phyloP scores from a whole-genome alignment of 2,797 vertebrate species.

The Urophycis tenuis region DNA sequence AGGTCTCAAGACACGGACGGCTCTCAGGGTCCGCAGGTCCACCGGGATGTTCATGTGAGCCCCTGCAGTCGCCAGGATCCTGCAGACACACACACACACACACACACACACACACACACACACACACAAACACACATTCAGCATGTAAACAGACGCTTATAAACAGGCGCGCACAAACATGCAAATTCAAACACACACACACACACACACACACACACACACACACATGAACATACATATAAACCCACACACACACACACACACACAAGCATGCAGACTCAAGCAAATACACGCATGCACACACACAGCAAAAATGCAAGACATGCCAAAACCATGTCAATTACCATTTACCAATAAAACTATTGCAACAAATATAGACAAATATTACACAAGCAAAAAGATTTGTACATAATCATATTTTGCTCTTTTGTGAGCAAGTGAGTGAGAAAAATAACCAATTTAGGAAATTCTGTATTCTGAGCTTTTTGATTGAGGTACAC shows the following conservation, averaged over 20 bases:
- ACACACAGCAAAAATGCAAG: no score
- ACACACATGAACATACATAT: slow-evolving; percentile 13
- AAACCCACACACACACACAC: slow-evolving; percentile 6
- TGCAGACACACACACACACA: slow-evolving; percentile 54
- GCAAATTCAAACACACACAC: neutral
- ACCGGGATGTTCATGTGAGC: slow-evolving; percentile 98
- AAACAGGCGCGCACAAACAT: slow-evolving; percentile 14
- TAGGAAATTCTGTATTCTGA: slow-evolving; percentile 8
- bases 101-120: slow-evolving; percentile 13
- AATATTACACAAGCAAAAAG: neutral
- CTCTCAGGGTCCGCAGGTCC: slow-evolving; percentile 92
- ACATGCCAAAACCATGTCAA: no score
- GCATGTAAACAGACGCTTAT: slow-evolving; percentile 5
- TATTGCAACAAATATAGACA: neutral
- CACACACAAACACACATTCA: slow-evolving; percentile 1
- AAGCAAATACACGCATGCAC: slow-evolving; percentile 6
- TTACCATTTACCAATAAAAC: neutral
- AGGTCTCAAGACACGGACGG: slow-evolving; percentile 90
- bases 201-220: neutral
- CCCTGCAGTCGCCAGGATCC: slow-evolving; percentile 92
- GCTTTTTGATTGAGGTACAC: slow-evolving; percentile 25
- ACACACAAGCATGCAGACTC: slow-evolving; percentile 9
- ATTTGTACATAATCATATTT: neutral
- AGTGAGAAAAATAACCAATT: slow-evolving; percentile 34
- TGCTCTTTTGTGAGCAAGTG: slow-evolving; percentile 11